Conservation (phyloP, 2,888 invertebrate genomes). For the Nemoura dubitans region DNA sequence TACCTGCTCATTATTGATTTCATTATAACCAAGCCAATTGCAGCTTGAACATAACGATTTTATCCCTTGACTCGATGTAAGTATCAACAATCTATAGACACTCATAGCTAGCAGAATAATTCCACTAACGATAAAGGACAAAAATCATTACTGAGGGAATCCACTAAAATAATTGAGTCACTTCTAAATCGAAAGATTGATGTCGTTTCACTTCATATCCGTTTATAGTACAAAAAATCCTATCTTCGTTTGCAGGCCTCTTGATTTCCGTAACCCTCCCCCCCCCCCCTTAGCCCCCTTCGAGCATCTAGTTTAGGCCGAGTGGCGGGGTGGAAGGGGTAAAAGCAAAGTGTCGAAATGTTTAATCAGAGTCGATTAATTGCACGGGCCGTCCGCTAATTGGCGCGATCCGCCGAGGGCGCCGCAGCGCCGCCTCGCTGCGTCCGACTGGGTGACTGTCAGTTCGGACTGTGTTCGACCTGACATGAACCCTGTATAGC, state of each 20-base stretch:
- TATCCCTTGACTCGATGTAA: too few species aligned
- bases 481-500: not conserved
- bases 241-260: not conserved
- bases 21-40: too few species aligned
- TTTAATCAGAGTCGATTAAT: not conserved
- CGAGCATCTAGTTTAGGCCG: too few species aligned
- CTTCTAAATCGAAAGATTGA: not conserved
- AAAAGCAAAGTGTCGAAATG: conserved; percentile 12
- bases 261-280: not conserved
- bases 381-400: not conserved
- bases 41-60: too few species aligned
- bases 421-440: not conserved
- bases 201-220: not conserved
- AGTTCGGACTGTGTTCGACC: not conserved
- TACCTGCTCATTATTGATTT: too few species aligned
- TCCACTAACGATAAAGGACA: too few species aligned
- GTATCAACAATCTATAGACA: too few species aligned
- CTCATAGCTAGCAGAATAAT: too few species aligned
- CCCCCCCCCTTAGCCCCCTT: too few species aligned
- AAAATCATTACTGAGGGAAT: not conserved
- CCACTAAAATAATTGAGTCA: not conserved
- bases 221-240: not conserved
- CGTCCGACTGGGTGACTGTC: not conserved
- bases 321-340: not conserved
- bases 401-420: not conserved